A percentile compares a stretch with the other conserved stretches of the same genome.
These are phyloP conservation scores for Gallinago solitaria DNA, from an alignment of 2,797 vertebrate species.

Conservation along the genomic window DNA sequence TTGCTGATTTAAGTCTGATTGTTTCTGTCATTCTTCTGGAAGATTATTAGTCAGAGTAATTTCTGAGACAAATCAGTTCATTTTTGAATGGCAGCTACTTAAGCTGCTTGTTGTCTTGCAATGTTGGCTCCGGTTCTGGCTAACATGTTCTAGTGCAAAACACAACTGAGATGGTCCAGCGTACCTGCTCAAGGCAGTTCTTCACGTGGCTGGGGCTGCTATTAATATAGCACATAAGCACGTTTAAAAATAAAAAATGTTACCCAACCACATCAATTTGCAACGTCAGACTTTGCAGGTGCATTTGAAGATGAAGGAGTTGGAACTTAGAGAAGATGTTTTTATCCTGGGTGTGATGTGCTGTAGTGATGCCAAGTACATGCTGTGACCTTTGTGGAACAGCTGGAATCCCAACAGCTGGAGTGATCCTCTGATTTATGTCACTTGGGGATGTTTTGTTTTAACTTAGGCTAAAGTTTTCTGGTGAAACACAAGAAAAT, in stretches of 20 bases:
- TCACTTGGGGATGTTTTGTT: not conserved
- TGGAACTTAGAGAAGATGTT: not conserved
- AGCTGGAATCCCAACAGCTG: constrained; percentile 47
- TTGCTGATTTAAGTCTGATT: not conserved
- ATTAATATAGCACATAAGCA: not conserved
- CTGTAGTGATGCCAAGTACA: constrained; percentile 2
- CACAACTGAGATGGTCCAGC: not conserved
- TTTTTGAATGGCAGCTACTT: not conserved
- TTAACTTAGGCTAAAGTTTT: not conserved
- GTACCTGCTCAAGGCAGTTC: not conserved
- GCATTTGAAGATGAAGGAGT: not conserved
- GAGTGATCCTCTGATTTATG: not conserved
- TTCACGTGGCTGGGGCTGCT: not conserved
- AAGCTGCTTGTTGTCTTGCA: not conserved
- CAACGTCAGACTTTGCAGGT: not conserved
- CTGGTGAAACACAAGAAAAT: not conserved
- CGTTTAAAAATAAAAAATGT: not conserved
- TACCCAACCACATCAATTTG: not conserved
- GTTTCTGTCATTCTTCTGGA: not conserved
- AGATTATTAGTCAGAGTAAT: not conserved
- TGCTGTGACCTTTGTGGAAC: not conserved
- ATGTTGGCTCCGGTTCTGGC: not conserved
- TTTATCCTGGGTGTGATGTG: not conserved
- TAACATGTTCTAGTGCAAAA: not conserved
- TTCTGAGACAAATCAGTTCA: not conserved